Evolutionary conservation across 2,113 vertebrate species (phyloP).

Genomic region (Scalopus aquaticus): DNA sequence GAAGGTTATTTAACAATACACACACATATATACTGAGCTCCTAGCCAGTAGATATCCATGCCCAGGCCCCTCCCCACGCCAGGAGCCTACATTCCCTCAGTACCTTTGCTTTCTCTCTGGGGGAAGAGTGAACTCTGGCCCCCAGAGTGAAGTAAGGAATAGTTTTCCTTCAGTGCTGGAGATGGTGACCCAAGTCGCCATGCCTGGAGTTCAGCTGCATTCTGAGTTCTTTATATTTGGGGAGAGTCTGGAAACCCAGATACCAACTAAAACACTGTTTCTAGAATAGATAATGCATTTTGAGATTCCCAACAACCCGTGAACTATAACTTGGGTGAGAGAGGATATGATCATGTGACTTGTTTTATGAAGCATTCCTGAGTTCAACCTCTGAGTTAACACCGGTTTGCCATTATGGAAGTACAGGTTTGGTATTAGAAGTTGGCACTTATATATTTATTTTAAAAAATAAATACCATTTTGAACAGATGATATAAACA

Average conservation of each 20-base stretch:
- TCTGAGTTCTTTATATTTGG: constrained; percentile 37
- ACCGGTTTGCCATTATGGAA: constrained; percentile 36
- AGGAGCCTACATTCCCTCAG: neutral
- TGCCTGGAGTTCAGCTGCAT: neutral
- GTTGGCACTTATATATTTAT: neutral
- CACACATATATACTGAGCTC: neutral
- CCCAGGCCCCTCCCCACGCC: neutral
- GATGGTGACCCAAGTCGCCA: neutral
- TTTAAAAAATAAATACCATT: constrained; percentile 2
- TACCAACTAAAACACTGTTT: neutral
- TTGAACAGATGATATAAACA: constrained; percentile 32
- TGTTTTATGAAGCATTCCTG: neutral
- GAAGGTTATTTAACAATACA: neutral
- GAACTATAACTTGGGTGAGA: constrained; percentile 35
- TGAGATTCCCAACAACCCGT: constrained; percentile 35
- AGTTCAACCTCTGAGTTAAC: constrained; percentile 29
- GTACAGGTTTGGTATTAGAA: constrained; percentile 8
- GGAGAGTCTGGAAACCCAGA: constrained; percentile 36
- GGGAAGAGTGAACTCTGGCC: neutral
- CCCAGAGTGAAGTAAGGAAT: neutral
- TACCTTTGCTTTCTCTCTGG: neutral
- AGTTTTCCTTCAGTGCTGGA: neutral
- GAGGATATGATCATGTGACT: neutral
- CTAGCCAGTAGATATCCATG: neutral
- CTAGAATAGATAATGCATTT: constrained; percentile 36